Evolutionary conservation across 1,140 invertebrate species (phyloP).

Genomic region (Heliothis virescens): DNA sequence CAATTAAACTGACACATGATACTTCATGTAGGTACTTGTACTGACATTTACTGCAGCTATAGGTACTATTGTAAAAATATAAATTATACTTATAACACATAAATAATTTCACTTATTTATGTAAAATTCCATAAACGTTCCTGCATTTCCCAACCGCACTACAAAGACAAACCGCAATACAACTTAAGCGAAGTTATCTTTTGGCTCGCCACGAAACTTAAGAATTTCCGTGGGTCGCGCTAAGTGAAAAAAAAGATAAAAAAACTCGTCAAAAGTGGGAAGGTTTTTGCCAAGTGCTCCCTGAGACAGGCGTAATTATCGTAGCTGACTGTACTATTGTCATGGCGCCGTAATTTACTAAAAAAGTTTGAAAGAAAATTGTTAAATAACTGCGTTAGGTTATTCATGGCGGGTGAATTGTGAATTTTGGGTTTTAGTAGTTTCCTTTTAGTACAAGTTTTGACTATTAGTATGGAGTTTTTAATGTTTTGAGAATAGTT

Average conservation of each 20-base stretch:
- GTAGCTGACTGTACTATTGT: constrained; percentile 38
- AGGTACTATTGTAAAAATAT: background rate
- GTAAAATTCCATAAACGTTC: background rate
- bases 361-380: constrained; percentile 39
- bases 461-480: background rate
- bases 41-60: too few relatives aligned
- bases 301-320: constrained; percentile 38
- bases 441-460: background rate
- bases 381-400: constrained; percentile 38
- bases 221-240: constrained; percentile 32
- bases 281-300: constrained; percentile 21
- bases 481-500: background rate
- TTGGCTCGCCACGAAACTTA: constrained; percentile 41
- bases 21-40: too few relatives aligned
- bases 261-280: constrained; percentile 33
- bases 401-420: background rate
- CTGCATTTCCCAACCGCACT: too few relatives aligned
- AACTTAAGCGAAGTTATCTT: constrained; percentile 38
- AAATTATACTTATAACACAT: too few relatives aligned
- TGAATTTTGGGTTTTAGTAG: background rate
- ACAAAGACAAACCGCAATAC: constrained; percentile 3
- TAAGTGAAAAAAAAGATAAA: constrained; percentile 41
- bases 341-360: constrained; percentile 34
- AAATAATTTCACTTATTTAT: background rate
- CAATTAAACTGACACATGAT: too few relatives aligned